These are phyloP conservation scores for Atta cephalotes DNA, from an alignment of 1,140 invertebrate genomes.

Conservation along the genomic window DNA sequence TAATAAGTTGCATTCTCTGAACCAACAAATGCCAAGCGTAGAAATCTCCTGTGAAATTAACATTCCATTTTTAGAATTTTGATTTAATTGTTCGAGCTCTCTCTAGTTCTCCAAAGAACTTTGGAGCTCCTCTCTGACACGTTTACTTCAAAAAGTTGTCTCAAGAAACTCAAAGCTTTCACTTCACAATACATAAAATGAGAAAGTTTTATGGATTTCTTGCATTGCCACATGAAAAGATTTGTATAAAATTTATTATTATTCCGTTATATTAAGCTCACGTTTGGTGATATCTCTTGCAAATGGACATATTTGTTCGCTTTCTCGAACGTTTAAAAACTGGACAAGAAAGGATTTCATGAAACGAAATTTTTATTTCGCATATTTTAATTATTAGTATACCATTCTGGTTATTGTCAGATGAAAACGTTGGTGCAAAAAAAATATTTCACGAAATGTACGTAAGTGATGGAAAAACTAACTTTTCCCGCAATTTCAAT, in stretches of 20 bases:
- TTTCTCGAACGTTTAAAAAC: neutral
- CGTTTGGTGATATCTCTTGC: neutral
- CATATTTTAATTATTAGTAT: constrained; percentile 22
- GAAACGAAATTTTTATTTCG: neutral
- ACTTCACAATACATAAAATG: constrained; percentile 20
- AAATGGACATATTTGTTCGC: neutral
- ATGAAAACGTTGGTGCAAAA: neutral
- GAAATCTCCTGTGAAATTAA: neutral
- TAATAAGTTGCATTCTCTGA: neutral
- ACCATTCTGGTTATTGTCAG: neutral
- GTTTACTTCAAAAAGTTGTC: constrained; percentile 5
- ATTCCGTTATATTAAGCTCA: neutral
- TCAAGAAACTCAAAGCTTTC: neutral
- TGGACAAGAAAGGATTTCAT: neutral
- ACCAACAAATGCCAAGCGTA: neutral
- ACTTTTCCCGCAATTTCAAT: constrained; percentile 4
- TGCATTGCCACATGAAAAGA: neutral
- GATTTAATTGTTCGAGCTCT: neutral
- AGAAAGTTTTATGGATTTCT: constrained; percentile 23
- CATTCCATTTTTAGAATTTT: constrained; percentile 6
- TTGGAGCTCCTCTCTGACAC: neutral
- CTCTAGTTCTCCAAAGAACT: neutral
- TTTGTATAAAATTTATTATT: constrained; percentile 25
- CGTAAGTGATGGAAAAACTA: constrained; percentile 9
- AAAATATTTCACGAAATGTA: neutral